Conservation (phyloP, 2,888 invertebrate species). For the Amorpha juglandis region DNA sequence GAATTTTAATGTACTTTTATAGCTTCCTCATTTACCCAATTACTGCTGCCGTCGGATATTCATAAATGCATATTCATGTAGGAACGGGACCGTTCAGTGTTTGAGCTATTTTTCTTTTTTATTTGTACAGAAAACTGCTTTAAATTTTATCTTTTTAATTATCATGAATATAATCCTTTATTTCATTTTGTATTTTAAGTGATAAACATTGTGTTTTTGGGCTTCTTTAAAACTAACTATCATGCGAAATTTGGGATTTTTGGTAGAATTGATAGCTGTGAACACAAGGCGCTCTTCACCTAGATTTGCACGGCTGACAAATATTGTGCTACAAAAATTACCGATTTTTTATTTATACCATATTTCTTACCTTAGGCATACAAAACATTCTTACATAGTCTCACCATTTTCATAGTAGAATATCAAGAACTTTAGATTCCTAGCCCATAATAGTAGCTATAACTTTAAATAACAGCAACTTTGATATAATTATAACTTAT, state of each 20-base stretch:
- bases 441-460: neutral
- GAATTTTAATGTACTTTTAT: conserved; percentile 46
- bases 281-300: neutral
- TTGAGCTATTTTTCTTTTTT: conserved; percentile 28
- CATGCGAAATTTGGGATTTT: no score
- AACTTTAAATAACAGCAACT: neutral
- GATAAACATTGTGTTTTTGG: no score
- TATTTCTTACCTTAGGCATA: neutral
- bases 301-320: neutral
- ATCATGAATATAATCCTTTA: neutral
- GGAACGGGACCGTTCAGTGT: conserved; percentile 31
- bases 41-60: conserved; percentile 36
- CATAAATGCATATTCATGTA: conserved; percentile 32
- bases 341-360: no score
- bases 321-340: neutral
- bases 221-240: neutral
- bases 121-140: conserved; percentile 19
- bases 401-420: neutral
- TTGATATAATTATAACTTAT: conserved; percentile 17
- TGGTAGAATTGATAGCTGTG: neutral
- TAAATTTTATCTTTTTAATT: neutral
- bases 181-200: neutral
- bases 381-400: neutral
- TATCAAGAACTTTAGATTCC: neutral
- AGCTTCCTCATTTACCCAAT: conserved; percentile 53